Evolutionary conservation across 2,113 vertebrate species (phyloP), one percentile per base, ranked within the genome.

Genomic region (Grantiella picta): DNA sequence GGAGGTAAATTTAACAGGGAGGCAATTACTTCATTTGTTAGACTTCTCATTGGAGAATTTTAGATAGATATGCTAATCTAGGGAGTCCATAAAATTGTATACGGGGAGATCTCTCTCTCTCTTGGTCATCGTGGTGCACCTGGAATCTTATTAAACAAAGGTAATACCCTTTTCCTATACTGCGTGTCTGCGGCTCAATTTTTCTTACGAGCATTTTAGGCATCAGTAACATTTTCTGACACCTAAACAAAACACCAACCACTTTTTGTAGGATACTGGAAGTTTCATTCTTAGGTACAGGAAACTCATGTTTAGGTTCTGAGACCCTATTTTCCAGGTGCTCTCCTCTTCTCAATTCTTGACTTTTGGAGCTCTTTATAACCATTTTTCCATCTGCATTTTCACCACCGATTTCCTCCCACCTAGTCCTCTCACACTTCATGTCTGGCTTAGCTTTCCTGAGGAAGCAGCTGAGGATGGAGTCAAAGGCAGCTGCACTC

Each of bases 401-500:
- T 90, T 80, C 75, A 77, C 50, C 52, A 72, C 9, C 0, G 0
- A 80, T 50, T 88, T 82, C 59, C 71, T 91, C 82, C 60, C 65
- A 85, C 82, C 52, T 71, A 63, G 52, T 89, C 12, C 38, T 49
- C 38, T 87, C 44, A 72, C 17, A 40, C 44, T 52, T 82, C 44
- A 45, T 44, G 57, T 60, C 53, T 92, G 78, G 31, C 50, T 85
- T 49, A 80, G 59, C 14, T 91, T 59, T 87, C 45, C 63, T 65
- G 38, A 89, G 64, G 59, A 94, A 92, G 50, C 49, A 91, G 71
- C 63, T 86, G 47, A 89, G 53, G 49, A 84, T 76, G 54, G 36
- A 85, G 61, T 90, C 65, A 95, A 95, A 94, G 64, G 50, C 66
- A 96, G 28, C 63, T 87, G 38, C 71, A 65, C 12, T 82, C 76